A percentile compares a stretch with the other conserved stretches of the same genome.
These are phyloP conservation scores for Octomys mimax DNA, from an alignment of 2,797 vertebrate species.

Conservation along the genomic window DNA sequence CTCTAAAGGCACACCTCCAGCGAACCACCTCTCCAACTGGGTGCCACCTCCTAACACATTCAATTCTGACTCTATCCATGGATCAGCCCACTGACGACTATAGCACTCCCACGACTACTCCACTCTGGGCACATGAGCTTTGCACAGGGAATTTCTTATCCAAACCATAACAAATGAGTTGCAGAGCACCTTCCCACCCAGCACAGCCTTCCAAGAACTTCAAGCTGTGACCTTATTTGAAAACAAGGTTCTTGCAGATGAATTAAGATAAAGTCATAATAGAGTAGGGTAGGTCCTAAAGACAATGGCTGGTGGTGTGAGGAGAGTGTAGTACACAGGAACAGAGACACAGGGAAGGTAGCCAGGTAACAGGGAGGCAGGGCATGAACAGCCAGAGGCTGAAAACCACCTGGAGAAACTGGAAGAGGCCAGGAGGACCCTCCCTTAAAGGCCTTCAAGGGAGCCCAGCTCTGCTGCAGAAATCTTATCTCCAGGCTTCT, in stretches of 20 bases:
- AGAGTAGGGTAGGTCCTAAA: not conserved
- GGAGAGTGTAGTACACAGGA: not conserved
- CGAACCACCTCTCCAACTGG: not conserved
- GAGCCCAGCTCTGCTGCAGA: rapidly evolving
- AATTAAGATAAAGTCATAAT: not conserved
- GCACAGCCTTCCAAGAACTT: not conserved
- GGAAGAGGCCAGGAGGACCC: not conserved
- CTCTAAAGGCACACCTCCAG: not conserved
- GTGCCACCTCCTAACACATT: not conserved
- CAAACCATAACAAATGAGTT: not conserved
- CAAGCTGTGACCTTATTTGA: not conserved
- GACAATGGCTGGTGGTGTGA: not conserved
- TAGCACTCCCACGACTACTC: not conserved
- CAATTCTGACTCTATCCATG: not conserved
- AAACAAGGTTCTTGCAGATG: not conserved
- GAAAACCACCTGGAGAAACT: too few species aligned
- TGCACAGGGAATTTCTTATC: not conserved
- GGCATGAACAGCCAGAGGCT: rapidly evolving
- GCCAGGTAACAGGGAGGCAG: rapidly evolving
- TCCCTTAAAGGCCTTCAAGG: not conserved
- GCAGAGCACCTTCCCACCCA: too few species aligned
- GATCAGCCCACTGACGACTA: not conserved
- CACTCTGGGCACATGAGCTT: not conserved
- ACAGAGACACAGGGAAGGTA: not conserved
- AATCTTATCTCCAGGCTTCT: not conserved